phyloP scores from a whole-genome alignment of 1,140 invertebrate genomes.

The Bradynema listronoti region DNA sequence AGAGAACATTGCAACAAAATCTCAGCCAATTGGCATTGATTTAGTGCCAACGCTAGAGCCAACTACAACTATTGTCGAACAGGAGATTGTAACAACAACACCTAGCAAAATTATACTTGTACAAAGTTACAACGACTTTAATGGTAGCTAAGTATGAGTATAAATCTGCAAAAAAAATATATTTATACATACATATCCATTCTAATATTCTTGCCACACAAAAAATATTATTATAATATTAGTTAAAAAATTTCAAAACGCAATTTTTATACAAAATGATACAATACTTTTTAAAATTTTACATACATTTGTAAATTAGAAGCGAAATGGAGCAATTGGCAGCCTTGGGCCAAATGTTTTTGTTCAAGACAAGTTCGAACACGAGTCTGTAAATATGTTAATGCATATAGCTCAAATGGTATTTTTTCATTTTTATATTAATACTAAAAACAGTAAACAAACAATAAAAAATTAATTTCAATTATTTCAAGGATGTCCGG shows the following conservation, averaged over 20 bases:
- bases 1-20: background rate
- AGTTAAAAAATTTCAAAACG: background rate
- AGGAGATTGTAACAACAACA: too few species aligned
- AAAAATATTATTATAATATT: background rate
- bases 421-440: background rate
- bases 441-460: background rate
- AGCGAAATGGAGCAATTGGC: constrained; percentile 6
- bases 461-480: background rate
- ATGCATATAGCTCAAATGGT: constrained; percentile 10
- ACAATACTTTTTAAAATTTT: background rate
- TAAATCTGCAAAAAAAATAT: too few species aligned
- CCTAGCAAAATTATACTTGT: too few species aligned
- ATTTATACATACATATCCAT: background rate
- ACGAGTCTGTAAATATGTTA: constrained; percentile 2
- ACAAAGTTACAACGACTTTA: too few species aligned
- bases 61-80: too few species aligned
- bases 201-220: background rate
- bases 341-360: constrained; percentile 7
- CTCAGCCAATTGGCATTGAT: background rate
- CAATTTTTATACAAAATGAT: background rate
- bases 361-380: constrained; percentile 4
- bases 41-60: background rate
- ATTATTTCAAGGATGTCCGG: constrained; percentile 2
- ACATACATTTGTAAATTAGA: background rate
- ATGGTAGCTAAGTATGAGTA: too few species aligned